Percentiles rank a stretch among this genome's conserved stretches.
Conservation (phyloP, 2,888 invertebrate species). For the Epirrita christyi region DNA sequence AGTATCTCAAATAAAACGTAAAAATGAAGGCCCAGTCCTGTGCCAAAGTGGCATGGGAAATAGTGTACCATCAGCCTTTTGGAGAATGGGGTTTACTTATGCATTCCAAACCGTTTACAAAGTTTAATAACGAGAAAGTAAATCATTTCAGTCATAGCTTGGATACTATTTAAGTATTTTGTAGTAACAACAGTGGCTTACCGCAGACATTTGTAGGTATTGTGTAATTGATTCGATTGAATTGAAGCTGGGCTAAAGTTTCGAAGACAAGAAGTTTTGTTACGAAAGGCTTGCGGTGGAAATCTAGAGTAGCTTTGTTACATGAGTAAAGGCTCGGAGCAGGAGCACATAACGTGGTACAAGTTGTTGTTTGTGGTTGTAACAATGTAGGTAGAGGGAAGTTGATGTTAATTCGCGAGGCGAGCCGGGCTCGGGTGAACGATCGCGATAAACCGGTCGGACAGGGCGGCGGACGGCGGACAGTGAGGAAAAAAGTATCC, state of each 20-base stretch:
- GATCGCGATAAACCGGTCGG: conserved; percentile 75
- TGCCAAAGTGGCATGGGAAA: no score
- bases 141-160: neutral
- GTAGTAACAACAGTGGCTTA: conserved; percentile 3
- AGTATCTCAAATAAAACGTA: no score
- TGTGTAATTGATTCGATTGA: conserved; percentile 17
- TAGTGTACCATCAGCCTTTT: no score
- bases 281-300: conserved; percentile 27
- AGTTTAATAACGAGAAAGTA: neutral
- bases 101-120: no score
- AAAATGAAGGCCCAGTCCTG: no score
- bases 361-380: conserved; percentile 45
- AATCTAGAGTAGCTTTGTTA: conserved; percentile 27
- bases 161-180: neutral
- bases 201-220: conserved; percentile 15
- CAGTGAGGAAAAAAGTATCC: conserved; percentile 66
- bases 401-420: conserved; percentile 64
- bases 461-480: conserved; percentile 43
- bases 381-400: conserved; percentile 51
- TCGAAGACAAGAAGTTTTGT: conserved; percentile 18
- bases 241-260: conserved; percentile 11
- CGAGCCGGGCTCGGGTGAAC: conserved; percentile 67
- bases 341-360: conserved; percentile 12
- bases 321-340: conserved; percentile 11
- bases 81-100: no score